Evolutionary conservation across 2,888 invertebrate genomes (phyloP), one percentile per base, ranked within the genome.

Genomic region (Stenichneumon culpator): DNA sequence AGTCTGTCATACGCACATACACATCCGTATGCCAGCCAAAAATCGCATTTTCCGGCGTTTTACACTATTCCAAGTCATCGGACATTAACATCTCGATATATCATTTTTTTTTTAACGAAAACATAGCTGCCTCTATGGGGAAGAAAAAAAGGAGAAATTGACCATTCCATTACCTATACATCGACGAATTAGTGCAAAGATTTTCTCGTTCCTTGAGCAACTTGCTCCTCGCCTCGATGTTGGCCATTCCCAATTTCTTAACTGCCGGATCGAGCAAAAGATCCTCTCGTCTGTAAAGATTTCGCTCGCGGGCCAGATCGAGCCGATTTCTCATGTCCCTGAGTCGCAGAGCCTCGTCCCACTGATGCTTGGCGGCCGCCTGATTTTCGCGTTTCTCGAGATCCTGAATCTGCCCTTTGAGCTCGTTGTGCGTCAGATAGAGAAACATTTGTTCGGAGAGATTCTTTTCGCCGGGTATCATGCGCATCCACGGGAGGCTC

Each of bases 251-350:
- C 5, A 80, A 28, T n/a, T 85, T 80, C 70, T 90, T 91, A 2
- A 84, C 75, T 0, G 89, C 87, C 3, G 92, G 90, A 81, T 92
- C 90, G 39, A 93, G 77, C 0, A 88, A 63, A 9, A 92, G 84
- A 82, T 91, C 89, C 5, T 88, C 87, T 19, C 90, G 90, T 19
- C 90, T 88, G 68, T 91, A 91, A 19, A 93, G 72, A 79, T 91
- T 88, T 52, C 89, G 92, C 69, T 93, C 93, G 9, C 91, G 89
- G 3, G 89, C 86, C 9, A 93, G 81, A 79, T 90, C 92, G 54
- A 93, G 54, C n/a, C 89, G 88, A 80, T 93, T 93, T 57, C 89
- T 89, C 93, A 93, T 93, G 63, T 93, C 93, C 14, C 93, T 86
- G 0, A 93, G 83, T n/a, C 93, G 89, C 7, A 93, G 72, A 0